phyloP scores from a whole-genome alignment of 2,113 vertebrate species.

The Trogon melanurus region DNA sequence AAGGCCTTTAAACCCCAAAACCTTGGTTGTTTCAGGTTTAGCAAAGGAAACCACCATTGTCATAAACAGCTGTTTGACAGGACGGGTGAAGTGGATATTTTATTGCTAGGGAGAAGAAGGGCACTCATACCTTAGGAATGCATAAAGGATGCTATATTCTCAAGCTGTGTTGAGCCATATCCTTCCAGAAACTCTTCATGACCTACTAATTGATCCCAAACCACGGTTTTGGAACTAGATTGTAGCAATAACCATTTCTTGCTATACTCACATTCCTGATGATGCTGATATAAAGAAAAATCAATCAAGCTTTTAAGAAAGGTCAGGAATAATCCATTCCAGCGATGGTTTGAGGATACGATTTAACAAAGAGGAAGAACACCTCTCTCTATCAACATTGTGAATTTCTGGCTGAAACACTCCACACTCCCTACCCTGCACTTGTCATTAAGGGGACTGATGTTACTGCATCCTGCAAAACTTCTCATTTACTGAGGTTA shows the following conservation, averaged over 20 bases:
- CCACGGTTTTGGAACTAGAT: slow-evolving; percentile 14
- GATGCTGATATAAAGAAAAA: slow-evolving; percentile 50
- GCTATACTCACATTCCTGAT: slow-evolving; percentile 2
- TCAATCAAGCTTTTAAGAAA: slow-evolving; percentile 63
- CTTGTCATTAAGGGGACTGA: background rate
- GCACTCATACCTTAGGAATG: background rate
- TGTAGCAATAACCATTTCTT: slow-evolving; percentile 31
- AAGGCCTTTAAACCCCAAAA: background rate
- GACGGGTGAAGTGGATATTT: background rate
- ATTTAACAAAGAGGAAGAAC: slow-evolving; percentile 23
- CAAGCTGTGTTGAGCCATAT: background rate
- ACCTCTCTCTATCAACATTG: background rate
- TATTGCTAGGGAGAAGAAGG: background rate
- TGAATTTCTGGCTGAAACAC: background rate
- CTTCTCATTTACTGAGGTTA: background rate
- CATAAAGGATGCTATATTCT: background rate
- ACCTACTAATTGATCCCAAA: slow-evolving; percentile 47
- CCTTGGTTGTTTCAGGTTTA: background rate
- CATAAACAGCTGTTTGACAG: background rate
- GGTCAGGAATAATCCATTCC: slow-evolving; percentile 54
- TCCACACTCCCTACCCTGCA: background rate
- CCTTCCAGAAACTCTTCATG: slow-evolving; percentile 22
- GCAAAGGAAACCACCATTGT: background rate
- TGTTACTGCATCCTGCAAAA: background rate
- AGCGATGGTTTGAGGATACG: slow-evolving; percentile 1